Evolutionary conservation across 2,888 invertebrate genomes (phyloP), one percentile per base, ranked within the genome.

Genomic region (Adela reaumurella): DNA sequence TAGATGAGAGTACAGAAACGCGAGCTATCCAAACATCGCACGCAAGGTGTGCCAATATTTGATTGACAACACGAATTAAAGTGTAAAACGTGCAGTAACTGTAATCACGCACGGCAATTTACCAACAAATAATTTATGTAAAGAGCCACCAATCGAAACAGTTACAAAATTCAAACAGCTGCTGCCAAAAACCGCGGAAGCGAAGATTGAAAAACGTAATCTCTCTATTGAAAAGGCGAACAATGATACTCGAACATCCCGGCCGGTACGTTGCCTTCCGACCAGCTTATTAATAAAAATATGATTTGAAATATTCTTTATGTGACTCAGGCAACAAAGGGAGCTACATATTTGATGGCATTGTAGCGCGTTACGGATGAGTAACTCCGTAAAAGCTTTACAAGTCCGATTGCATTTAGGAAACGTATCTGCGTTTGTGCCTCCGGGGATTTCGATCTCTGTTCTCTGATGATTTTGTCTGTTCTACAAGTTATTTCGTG

Each of bases 221-320:
- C 35, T 35, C 35, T 14, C 35, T 35, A 14, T 35, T 14, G 35
- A 35, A 35, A 35, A 35, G n/a, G n/a, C 35, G 35, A 35, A 35
- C 35, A 35, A 35, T 35, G 35, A 35, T 35, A 35, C 35, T 35
- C 35, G n/a, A 35, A 35, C 35, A 35, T 35, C 35, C 35, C 35
- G n/a, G 14, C 35, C n/a, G n/a, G 6, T 35, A 14, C 35, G 14
- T 35, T 35, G 14, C 35, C 35, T 35, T 11, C 35, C 35, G 35
- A 35, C 35, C 35, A 14, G 46, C 63, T 67, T 77, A 78, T 78
- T 78, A 77, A 77, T 77, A 78, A 78, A 76, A 77, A 78, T 77
- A 76, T 77, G 70, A 62, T 58, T 68, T 64, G 62, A 72, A 72
- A 70, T n/a, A 68, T 68, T 62, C 65, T 61, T 61, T 67, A 70